Evolutionary conservation across 37 sponge, comb jelly and placozoan species (phyloP), one percentile per base, ranked within the genome.

Genomic region (Chondrosia reniformis): DNA sequence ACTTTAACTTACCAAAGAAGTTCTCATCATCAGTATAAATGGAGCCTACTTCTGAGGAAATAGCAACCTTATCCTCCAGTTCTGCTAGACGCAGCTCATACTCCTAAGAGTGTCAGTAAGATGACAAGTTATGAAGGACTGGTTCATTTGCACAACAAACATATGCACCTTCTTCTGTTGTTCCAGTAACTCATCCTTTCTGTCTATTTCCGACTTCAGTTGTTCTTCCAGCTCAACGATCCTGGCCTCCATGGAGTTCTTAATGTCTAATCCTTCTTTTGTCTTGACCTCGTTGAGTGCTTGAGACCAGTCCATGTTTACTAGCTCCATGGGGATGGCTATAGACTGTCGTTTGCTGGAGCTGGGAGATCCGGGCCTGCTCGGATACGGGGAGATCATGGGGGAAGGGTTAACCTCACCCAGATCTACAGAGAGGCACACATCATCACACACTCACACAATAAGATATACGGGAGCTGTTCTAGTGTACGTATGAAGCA

Each of bases 261-360:
- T 72, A 25, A 91, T 85, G 81, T 88, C 78, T 6, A 80, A 85
- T 44, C 95, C 95, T 56, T 91, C 86, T 1, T 80, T 76, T 71
- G 82, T 64, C 36, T 91, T 79, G 46, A 95, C 76, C 75, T 95
- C 95, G 43, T 62, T 82, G 34, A 81, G 85, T 31, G 95, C 95
- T 79, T 76, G 91, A 1, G 85, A 86, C 95, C 95, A 95, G 74
- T 95, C 95, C 25, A 39, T 81, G n/a, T 40, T 52, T 36, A 21
- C 59, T 45, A 74, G 76, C 32, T 49, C 76, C 76, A 75, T 45
- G 4, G 76, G 15, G 24, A 44, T 25, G 45, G 30, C 74, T 21
- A 30, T 12, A 55, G 55, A 55, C 32, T 25, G 7, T 8, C 55
- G 32, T 28, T 33, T 32, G 22, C 28, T 3, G 46, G 34, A 43